Evolutionary conservation across 2,797 vertebrate species (phyloP).

Genomic region (Dipus sagitta): DNA sequence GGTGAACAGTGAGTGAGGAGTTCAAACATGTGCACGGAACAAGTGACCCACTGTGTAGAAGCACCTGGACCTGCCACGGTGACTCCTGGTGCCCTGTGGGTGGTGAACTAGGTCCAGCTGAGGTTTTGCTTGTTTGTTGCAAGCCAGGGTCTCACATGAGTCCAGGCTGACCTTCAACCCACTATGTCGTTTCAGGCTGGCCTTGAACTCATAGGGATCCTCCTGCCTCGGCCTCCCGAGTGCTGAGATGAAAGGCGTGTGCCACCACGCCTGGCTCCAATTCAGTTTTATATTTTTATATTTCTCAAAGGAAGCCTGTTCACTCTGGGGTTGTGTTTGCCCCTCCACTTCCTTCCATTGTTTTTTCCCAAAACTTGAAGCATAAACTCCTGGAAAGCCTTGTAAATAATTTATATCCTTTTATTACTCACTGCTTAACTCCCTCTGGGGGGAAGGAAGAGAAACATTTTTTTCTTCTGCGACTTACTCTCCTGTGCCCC

Average conservation of each 20-base stretch:
- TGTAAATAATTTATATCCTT: conserved; percentile 87
- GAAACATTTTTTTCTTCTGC: conserved; percentile 81
- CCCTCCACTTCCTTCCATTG: background rate
- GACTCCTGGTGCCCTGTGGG: too few relatives aligned
- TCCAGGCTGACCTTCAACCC: too few relatives aligned
- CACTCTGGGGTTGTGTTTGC: background rate
- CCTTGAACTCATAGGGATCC: too few relatives aligned
- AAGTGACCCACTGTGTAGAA: background rate
- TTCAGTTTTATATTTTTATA: too few relatives aligned
- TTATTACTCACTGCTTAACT: conserved; percentile 84
- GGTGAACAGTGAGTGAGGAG: background rate
- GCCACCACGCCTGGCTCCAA: too few relatives aligned
- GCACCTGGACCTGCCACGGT: fast-evolving
- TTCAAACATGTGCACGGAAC: background rate
- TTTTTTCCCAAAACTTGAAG: conserved; percentile 70
- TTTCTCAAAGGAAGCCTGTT: background rate
- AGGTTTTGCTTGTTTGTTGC: background rate
- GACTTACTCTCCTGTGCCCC: conserved; percentile 78
- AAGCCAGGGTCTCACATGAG: too few relatives aligned
- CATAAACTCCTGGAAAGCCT: conserved; percentile 81
- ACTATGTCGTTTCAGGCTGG: too few relatives aligned
- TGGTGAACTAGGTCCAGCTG: background rate
- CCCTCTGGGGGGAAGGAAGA: conserved; percentile 83
- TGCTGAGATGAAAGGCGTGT: too few relatives aligned
- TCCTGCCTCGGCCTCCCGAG: too few relatives aligned